Percentiles rank a stretch among this genome's conserved stretches.
These are phyloP conservation scores for Aeoliscus strigatus DNA, from an alignment of 2,797 vertebrate species.

Conservation along the genomic window DNA sequence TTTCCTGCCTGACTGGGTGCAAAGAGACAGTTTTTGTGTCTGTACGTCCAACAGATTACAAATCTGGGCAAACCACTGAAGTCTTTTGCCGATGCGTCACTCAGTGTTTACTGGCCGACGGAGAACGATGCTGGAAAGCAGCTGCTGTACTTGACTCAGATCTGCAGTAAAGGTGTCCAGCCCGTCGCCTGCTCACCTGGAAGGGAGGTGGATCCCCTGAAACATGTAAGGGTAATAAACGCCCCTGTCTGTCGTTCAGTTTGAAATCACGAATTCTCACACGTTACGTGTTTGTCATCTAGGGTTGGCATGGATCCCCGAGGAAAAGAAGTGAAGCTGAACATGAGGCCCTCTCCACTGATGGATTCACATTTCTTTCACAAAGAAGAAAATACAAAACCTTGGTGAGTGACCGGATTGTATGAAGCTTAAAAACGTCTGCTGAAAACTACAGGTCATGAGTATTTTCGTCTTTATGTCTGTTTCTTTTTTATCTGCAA, in stretches of 20 bases:
- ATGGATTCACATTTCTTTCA: slow-evolving; percentile 69
- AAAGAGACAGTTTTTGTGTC: background rate
- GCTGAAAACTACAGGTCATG: no score
- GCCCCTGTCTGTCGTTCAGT: no score
- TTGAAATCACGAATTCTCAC: background rate
- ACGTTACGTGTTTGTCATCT: slow-evolving; percentile 13
- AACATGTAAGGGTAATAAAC: slow-evolving; percentile 49
- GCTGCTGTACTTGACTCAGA: slow-evolving; percentile 86
- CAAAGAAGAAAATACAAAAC: slow-evolving; percentile 81
- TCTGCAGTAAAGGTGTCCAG: slow-evolving; percentile 77
- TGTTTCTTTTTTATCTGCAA: no score
- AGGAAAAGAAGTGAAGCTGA: slow-evolving; percentile 76
- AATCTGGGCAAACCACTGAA: slow-evolving; percentile 87
- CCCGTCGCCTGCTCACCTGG: slow-evolving; percentile 77
- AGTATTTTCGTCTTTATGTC: no score
- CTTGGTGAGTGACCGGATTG: no score
- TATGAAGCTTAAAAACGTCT: no score
- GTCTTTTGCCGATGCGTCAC: slow-evolving; percentile 80
- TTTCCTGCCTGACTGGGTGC: background rate
- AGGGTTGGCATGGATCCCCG: slow-evolving; percentile 39
- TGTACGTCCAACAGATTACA: slow-evolving; percentile 71
- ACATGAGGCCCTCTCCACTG: slow-evolving; percentile 63
- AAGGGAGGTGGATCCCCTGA: slow-evolving; percentile 72
- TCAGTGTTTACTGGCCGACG: slow-evolving; percentile 89
- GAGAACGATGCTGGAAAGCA: slow-evolving; percentile 81